Evolutionary conservation across 92 coral and sea anemone species (phyloP).

Genomic region (Muricea muricata): DNA sequence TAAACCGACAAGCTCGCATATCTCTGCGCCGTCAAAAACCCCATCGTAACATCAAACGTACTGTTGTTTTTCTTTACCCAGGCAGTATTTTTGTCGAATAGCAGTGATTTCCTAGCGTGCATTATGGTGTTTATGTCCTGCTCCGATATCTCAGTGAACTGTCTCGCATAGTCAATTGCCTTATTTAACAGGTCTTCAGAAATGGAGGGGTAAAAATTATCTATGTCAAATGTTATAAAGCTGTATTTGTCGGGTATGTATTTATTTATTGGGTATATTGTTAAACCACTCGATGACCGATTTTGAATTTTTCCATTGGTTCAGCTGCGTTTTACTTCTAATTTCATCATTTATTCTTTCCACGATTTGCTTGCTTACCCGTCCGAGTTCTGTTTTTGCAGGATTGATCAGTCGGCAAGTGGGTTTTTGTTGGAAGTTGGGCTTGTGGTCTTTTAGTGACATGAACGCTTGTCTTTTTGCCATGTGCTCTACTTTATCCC

Average conservation of each 20-base stretch:
- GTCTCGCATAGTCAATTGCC: neutral
- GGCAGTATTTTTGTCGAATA: neutral
- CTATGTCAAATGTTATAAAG: constrained; percentile 1
- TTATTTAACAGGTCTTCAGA: neutral
- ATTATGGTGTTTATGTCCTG: neutral
- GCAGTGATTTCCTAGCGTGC: no score
- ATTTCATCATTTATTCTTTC: constrained; percentile 43
- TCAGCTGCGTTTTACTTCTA: constrained; percentile 31
- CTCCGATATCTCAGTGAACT: neutral
- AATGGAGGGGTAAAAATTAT: constrained; percentile 8
- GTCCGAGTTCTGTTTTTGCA: constrained; percentile 46
- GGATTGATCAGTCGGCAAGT: constrained; percentile 59
- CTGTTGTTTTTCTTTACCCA: neutral
- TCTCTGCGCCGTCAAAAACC: no score
- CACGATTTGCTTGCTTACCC: constrained; percentile 48
- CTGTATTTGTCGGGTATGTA: no score
- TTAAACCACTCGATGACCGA: constrained; percentile 19
- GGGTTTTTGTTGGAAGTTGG: constrained; percentile 52
- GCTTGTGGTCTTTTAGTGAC: constrained; percentile 53
- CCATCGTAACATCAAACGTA: neutral
- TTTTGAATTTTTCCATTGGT: constrained; percentile 52
- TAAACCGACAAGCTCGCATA: no score
- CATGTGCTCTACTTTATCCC: constrained; percentile 47
- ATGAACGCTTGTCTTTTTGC: constrained; percentile 48
- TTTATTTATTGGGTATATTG: no score